Percentiles rank a stretch among this genome's conserved stretches.
phyloP scores from a whole-genome alignment of 2,888 invertebrate species.

The Gymnocheta viridis region DNA sequence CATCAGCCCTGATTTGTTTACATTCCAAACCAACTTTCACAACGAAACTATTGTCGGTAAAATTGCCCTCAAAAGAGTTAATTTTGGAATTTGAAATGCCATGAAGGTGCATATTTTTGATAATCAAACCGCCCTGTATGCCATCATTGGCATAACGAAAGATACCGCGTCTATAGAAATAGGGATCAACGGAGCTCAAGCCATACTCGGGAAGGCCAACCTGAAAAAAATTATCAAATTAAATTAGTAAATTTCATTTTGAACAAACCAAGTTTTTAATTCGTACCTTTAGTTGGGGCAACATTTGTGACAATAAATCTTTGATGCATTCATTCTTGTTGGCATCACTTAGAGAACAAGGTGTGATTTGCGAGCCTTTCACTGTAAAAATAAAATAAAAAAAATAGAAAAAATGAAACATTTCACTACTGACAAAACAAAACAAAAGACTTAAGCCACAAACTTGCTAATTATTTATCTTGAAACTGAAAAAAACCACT shows the following conservation, averaged over 20 bases:
- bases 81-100: conserved; percentile 84
- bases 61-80: conserved; percentile 83
- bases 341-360: conserved; percentile 84
- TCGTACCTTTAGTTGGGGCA: conserved; percentile 79
- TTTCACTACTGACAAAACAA: background rate
- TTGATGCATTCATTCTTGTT: conserved; percentile 84
- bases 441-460: conserved; percentile 29
- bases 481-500: background rate
- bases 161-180: conserved; percentile 79
- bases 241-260: background rate
- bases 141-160: conserved; percentile 80
- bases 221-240: conserved; percentile 50
- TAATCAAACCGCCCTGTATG: conserved; percentile 78
- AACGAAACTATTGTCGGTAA: conserved; percentile 84
- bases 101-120: conserved; percentile 82
- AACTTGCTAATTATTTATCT: background rate
- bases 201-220: conserved; percentile 75
- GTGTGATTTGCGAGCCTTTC: conserved; percentile 72
- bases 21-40: conserved; percentile 85
- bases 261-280: background rate
- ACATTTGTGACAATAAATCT: conserved; percentile 83
- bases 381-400: conserved; percentile 27
- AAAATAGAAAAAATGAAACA: background rate
- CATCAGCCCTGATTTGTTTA: conserved; percentile 84
- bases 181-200: conserved; percentile 78